Evolutionary conservation across 2,888 invertebrate genomes (phyloP), one percentile per base, ranked within the genome.

Genomic region (Dorcus parallelipipedus): DNA sequence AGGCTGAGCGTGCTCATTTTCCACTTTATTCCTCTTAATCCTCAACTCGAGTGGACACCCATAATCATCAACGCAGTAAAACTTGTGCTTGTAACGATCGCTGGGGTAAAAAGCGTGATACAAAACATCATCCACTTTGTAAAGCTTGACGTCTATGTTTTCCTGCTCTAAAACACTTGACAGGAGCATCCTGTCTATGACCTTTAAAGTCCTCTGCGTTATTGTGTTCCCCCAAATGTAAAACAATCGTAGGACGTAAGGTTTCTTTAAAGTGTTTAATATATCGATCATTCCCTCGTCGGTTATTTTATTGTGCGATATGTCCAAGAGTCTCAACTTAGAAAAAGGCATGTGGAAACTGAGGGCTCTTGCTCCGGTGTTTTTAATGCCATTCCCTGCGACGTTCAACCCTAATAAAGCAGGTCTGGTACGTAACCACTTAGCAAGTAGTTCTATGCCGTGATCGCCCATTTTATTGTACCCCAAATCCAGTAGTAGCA

Each of bases 401-500:
- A 87, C 69, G 63, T 84, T 82, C 45, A 88, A 66, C 0, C 80
- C 78, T 33, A 80, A 65, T 9, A 87, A 67, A 8, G 76, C 70
- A 0, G 86, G 84, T 14, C 78, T 74, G 56, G 78, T 79, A 3
- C 75, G 67, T 41, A 87, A 71, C 78, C 85, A 86, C 60, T 80
- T 76, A 0, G 79, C 80, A 17, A 88, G 58, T 52, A 82, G 64
- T 59, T 83, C 81, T 0, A 81, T 77, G 0, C 87, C 87, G 49
- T 83, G 78, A 70, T 86, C 84, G 0, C 84, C 85, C 10, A 88
- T 82, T 61, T 77, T 80, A 63, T 88, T 88, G 56, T 78, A 83
- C 0, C 80, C 82, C 9, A 88, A 71, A 75, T 88, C 85, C 33
- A 88, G 71, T 53, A 85, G 78, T 14, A 81, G 64, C n/a, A 88